These are phyloP conservation scores for Hirtodrosophila confusa DNA, from an alignment of 2,888 invertebrate species.

Conservation along the genomic window DNA sequence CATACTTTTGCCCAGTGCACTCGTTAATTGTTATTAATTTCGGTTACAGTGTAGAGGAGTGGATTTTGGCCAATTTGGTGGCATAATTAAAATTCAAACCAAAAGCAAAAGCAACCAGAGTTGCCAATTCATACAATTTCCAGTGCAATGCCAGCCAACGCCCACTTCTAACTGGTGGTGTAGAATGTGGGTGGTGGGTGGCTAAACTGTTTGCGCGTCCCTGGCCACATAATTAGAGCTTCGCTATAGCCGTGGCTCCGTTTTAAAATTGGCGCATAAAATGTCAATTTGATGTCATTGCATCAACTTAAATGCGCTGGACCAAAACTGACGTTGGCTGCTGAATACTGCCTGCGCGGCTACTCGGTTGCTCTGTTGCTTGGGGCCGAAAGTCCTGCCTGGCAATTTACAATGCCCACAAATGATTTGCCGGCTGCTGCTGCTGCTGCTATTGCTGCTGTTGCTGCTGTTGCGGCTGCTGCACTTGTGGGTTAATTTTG, in stretches of 20 bases:
- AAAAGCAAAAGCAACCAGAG: too few relatives aligned
- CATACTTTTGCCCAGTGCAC: too few relatives aligned
- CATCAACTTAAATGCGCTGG: slow-evolving; percentile 77
- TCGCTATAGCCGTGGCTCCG: slow-evolving; percentile 47
- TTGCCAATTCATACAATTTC: too few relatives aligned
- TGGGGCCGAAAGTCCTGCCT: slow-evolving; percentile 33
- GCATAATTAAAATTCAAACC: too few relatives aligned
- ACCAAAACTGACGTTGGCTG: slow-evolving; percentile 33
- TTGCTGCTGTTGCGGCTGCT: slow-evolving; percentile 40
- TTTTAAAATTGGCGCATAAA: slow-evolving; percentile 80
- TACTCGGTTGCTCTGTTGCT: slow-evolving; percentile 17
- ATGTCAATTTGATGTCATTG: slow-evolving; percentile 81
- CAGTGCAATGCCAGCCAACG: slow-evolving; percentile 2
- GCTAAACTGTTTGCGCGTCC: slow-evolving; percentile 67
- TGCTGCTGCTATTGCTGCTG: slow-evolving; percentile 41
- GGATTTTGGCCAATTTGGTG: too few relatives aligned
- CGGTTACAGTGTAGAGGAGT: too few relatives aligned
- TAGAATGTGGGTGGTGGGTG: slow-evolving; percentile 8
- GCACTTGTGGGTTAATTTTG: slow-evolving; percentile 73
- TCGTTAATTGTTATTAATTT: too few relatives aligned
- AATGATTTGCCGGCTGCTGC: slow-evolving; percentile 56
- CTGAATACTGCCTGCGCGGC: background rate
- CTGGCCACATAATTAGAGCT: slow-evolving; percentile 73
- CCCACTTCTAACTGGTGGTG: slow-evolving; percentile 1
- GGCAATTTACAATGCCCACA: slow-evolving; percentile 65